Conservation (phyloP, 2,888 invertebrate species). For the Euproctis similis region DNA sequence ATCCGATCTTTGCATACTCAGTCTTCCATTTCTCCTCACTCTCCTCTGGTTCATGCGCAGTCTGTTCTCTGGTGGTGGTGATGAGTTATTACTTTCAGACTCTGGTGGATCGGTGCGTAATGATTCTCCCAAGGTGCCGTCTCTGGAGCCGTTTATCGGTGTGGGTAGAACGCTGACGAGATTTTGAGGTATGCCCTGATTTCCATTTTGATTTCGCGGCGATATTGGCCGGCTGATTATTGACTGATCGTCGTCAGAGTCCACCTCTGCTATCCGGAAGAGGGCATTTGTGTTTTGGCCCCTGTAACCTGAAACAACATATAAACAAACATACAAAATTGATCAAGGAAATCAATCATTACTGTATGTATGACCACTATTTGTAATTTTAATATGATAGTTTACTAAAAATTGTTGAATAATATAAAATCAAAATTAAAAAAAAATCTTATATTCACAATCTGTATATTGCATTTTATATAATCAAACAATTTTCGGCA, state of each 20-base stretch:
- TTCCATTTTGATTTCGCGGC: conserved; percentile 41
- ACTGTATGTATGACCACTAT: no score
- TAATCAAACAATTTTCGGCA: no score
- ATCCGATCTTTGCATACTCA: conserved; percentile 47
- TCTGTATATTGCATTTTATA: no score
- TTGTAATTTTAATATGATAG: no score
- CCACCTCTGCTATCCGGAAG: conserved; percentile 74
- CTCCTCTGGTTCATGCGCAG: conserved; percentile 38
- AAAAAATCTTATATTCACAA: no score
- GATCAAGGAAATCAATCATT: no score
- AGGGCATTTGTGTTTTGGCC: conserved; percentile 58
- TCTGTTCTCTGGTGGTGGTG: conserved; percentile 37
- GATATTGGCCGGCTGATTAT: conserved; percentile 56
- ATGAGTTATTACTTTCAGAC: conserved; percentile 34
- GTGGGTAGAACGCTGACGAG: conserved; percentile 76
- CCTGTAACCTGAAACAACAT: conserved; percentile 57
- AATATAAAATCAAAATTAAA: no score
- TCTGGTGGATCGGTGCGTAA: conserved; percentile 43
- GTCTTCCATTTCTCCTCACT: conserved; percentile 43
- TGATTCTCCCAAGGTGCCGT: conserved; percentile 54
- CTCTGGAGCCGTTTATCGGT: conserved; percentile 75
- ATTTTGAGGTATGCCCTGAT: conserved; percentile 45
- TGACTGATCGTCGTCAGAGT: conserved; percentile 79
- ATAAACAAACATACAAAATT: no score
- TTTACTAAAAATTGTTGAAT: no score